Evolutionary conservation across 2,888 invertebrate species (phyloP).

Genomic region (Tachina lurida): DNA sequence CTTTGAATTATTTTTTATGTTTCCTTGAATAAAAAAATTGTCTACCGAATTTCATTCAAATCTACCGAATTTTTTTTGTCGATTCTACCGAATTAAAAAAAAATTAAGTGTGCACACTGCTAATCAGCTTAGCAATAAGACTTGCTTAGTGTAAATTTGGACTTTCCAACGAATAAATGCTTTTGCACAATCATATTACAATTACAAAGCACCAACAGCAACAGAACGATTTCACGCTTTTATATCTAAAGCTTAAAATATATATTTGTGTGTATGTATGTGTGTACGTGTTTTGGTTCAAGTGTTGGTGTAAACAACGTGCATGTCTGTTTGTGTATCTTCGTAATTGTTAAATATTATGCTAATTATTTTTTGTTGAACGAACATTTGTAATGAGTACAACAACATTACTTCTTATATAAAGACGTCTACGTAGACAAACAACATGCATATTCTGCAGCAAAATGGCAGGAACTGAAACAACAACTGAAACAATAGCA

Average conservation of each 20-base stretch:
- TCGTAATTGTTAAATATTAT: conserved; percentile 69
- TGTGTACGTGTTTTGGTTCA: conserved; percentile 12
- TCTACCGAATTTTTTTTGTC: too few species aligned
- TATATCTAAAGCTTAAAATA: conserved; percentile 19
- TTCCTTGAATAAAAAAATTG: too few species aligned
- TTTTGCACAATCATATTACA: conserved; percentile 27
- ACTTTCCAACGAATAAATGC: neutral
- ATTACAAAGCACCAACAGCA: conserved; percentile 28
- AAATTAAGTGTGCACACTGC: too few species aligned
- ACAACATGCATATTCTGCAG: conserved; percentile 8
- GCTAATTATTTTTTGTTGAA: conserved; percentile 67
- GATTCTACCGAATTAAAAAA: too few species aligned
- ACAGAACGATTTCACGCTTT: neutral
- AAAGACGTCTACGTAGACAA: neutral
- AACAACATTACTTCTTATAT: conserved; percentile 33
- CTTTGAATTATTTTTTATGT: too few species aligned
- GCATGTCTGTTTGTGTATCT: conserved; percentile 5
- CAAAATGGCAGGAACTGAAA: conserved; percentile 4
- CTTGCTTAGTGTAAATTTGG: too few species aligned
- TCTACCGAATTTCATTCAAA: too few species aligned
- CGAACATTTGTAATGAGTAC: conserved; percentile 65
- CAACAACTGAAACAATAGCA: conserved; percentile 42
- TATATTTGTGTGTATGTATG: neutral
- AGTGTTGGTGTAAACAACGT: neutral
- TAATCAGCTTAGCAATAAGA: too few species aligned